Percentiles rank a stretch among this genome's conserved stretches.
Evolutionary conservation across 2,888 invertebrate genomes (phyloP).

Genomic region (Ectropis crepuscularia): DNA sequence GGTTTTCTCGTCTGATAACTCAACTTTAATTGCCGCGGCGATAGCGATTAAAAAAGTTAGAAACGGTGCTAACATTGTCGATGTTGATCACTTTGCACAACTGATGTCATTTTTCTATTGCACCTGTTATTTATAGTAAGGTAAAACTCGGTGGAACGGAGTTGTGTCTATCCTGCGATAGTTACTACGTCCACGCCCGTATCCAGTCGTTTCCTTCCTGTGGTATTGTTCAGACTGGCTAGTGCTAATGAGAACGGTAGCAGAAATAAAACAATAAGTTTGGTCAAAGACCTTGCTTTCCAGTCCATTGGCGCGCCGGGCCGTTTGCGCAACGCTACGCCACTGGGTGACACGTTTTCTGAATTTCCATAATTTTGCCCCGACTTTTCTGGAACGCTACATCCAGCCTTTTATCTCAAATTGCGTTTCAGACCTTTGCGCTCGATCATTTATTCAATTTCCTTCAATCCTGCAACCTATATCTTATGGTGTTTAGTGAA

Average conservation of each 20-base stretch:
- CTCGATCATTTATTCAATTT: background rate
- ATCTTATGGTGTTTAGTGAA: constrained; percentile 10
- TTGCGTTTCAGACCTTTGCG: background rate
- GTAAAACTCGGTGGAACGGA: constrained; percentile 79
- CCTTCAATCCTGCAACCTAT: background rate
- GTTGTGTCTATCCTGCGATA: constrained; percentile 71
- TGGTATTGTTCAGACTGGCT: constrained; percentile 81
- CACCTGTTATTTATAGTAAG: constrained; percentile 79
- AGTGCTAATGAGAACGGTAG: constrained; percentile 77
- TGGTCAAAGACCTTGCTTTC: constrained; percentile 82
- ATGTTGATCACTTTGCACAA: constrained; percentile 66
- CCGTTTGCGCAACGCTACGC: constrained; percentile 71
- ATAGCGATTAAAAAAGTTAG: constrained; percentile 59
- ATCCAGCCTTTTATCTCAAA: constrained; percentile 12
- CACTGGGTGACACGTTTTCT: constrained; percentile 73
- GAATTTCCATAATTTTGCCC: constrained; percentile 52
- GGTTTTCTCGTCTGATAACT: constrained; percentile 71
- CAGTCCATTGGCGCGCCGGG: constrained; percentile 79
- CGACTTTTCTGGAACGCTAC: constrained; percentile 45
- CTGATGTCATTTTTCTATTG: constrained; percentile 77
- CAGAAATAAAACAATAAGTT: constrained; percentile 76
- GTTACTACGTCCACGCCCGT: constrained; percentile 71
- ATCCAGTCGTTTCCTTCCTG: constrained; percentile 81
- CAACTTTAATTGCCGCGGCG: constrained; percentile 63
- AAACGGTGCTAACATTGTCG: constrained; percentile 67